These are phyloP conservation scores for Philopedon plagiatum DNA, from an alignment of 2,888 invertebrate genomes.

Conservation along the genomic window DNA sequence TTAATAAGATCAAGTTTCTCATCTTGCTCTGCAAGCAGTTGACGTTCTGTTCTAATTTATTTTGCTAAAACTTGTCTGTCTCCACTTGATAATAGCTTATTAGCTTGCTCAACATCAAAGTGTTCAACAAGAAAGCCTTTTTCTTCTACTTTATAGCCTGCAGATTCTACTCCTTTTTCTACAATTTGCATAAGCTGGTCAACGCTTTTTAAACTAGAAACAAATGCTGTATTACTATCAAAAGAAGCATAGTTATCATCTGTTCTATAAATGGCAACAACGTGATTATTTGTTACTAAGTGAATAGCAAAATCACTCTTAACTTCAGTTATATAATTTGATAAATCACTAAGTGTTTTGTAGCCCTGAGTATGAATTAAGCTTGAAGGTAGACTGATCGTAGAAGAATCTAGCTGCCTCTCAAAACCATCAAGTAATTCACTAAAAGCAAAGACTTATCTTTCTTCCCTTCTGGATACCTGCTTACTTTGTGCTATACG, in stretches of 20 bases:
- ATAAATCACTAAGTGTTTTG: constrained; percentile 26
- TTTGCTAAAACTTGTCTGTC: constrained; percentile 28
- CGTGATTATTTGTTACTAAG: constrained; percentile 24
- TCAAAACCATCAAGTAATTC: constrained; percentile 12
- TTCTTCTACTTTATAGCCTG: constrained; percentile 29
- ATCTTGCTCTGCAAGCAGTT: constrained; percentile 34
- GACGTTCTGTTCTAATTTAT: constrained; percentile 33
- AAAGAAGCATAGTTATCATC: constrained; percentile 33
- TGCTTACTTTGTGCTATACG: constrained; percentile 15
- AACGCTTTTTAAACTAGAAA: constrained; percentile 15
- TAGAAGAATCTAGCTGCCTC: constrained; percentile 19
- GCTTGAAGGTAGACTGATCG: constrained; percentile 26
- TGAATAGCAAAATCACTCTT: constrained; percentile 30
- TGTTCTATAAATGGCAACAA: constrained; percentile 24
- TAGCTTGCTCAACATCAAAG: constrained; percentile 28
- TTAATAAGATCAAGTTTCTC: constrained; percentile 28
- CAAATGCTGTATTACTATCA: constrained; percentile 27
- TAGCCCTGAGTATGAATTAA: constrained; percentile 23
- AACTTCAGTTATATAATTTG: constrained; percentile 30
- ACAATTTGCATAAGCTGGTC: constrained; percentile 24
- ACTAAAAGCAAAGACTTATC: constrained; percentile 24
- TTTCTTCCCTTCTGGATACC: constrained; percentile 13
- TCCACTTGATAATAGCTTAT: constrained; percentile 13
- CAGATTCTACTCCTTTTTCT: constrained; percentile 13
- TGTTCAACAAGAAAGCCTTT: constrained; percentile 35